Percentiles rank a stretch among this genome's conserved stretches.
Evolutionary conservation across 2,797 vertebrate genomes (phyloP).

Genomic region (Holocentrus rufus): DNA sequence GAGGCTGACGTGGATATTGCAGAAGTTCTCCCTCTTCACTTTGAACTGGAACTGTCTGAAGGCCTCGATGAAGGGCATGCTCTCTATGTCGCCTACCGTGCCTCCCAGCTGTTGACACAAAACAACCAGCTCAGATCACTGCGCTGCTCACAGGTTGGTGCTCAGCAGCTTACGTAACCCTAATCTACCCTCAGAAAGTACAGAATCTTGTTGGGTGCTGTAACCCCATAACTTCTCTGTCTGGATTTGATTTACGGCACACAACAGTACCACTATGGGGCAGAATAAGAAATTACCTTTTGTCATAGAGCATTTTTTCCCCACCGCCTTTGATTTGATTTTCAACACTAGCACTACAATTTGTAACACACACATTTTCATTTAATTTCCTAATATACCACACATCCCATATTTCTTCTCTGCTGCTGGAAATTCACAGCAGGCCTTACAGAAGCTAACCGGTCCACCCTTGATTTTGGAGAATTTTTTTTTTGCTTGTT

Average conservation of each 20-base stretch:
- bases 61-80: slow-evolving; percentile 97
- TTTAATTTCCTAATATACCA: no score
- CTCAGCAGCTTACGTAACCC: not conserved
- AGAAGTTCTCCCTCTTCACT: slow-evolving; percentile 94
- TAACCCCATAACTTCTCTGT: slow-evolving; percentile 3
- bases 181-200: slow-evolving; percentile 5
- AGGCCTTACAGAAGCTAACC: no score
- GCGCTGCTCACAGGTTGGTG: not conserved
- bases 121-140: slow-evolving; percentile 48
- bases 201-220: slow-evolving; percentile 21
- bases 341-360: slow-evolving; percentile 4
- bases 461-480: no score
- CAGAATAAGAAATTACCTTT: slow-evolving; percentile 28
- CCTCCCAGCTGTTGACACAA: slow-evolving; percentile 87
- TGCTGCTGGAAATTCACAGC: no score
- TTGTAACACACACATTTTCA: no score
- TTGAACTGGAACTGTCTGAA: slow-evolving; percentile 99
- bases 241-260: slow-evolving; percentile 22
- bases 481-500: no score
- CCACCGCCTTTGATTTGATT: slow-evolving; percentile 1
- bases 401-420: no score
- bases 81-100: slow-evolving; percentile 95
- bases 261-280: slow-evolving; percentile 31
- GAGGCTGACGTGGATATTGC: slow-evolving; percentile 96
- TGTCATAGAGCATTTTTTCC: slow-evolving; percentile 13